Conservation (phyloP, 2,888 invertebrate genomes). For the Diabrotica balteata region DNA sequence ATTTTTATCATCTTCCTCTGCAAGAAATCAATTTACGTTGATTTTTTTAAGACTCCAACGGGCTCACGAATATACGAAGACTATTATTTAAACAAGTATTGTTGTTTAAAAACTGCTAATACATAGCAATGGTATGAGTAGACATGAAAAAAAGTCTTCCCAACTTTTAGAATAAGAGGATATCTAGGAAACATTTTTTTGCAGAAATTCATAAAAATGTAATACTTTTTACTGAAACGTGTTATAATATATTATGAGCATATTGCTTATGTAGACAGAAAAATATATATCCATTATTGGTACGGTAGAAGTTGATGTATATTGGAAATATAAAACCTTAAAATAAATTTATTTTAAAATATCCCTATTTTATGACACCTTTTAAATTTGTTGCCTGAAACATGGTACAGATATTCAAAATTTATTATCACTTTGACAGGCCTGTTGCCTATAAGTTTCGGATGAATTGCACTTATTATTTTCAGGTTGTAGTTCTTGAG, state of each 20-base stretch:
- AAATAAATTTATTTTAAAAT: not conserved
- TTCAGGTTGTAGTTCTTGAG: no score
- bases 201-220: no score
- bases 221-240: no score
- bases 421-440: no score
- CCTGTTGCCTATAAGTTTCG: no score
- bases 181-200: not conserved
- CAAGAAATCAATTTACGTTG: conserved; percentile 40
- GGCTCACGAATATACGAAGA: not conserved
- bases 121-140: conserved; percentile 1
- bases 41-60: conserved; percentile 22
- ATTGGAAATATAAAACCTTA: not conserved
- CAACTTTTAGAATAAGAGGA: not conserved
- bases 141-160: not conserved
- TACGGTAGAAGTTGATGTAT: not conserved
- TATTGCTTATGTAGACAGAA: not conserved
- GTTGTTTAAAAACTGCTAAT: not conserved
- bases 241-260: not conserved
- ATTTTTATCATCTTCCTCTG: conserved; percentile 47
- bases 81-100: conserved; percentile 2
- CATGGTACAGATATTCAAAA: no score
- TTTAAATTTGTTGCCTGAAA: no score
- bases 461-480: no score
- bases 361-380: no score
- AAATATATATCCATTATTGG: not conserved